Evolutionary conservation across 2,888 invertebrate species (phyloP).

Genomic region (Parnassius smintheus): DNA sequence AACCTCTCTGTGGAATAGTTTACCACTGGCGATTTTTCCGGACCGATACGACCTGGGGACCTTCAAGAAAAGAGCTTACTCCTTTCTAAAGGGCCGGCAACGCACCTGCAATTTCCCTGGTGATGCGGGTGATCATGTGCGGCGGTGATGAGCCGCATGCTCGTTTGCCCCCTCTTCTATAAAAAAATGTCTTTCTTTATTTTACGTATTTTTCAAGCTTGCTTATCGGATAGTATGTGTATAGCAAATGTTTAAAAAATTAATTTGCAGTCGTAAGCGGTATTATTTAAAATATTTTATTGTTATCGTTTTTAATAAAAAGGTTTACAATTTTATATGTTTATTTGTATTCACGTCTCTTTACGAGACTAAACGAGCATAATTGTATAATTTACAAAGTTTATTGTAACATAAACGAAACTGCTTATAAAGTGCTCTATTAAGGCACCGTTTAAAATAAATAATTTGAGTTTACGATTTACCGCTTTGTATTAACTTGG

Average conservation of each 20-base stretch:
- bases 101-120: too few relatives aligned
- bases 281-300: neutral
- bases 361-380: neutral
- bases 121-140: too few relatives aligned
- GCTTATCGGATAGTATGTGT: too few relatives aligned
- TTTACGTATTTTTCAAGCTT: too few relatives aligned
- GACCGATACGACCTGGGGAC: too few relatives aligned
- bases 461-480: conserved; percentile 18
- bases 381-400: conserved; percentile 10
- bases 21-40: too few relatives aligned
- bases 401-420: conserved; percentile 14
- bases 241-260: neutral
- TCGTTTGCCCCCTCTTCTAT: too few relatives aligned
- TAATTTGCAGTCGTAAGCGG: neutral
- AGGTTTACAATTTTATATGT: neutral
- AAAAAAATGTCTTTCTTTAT: too few relatives aligned
- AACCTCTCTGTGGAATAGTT: too few relatives aligned
- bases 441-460: conserved; percentile 19
- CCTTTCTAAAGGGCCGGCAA: too few relatives aligned
- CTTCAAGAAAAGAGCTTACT: too few relatives aligned
- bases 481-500: conserved; percentile 2
- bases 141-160: too few relatives aligned
- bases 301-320: neutral
- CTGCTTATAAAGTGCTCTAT: conserved; percentile 20
- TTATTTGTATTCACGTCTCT: neutral